These are phyloP conservation scores for Melanostoma mellinum DNA, from an alignment of 2,888 invertebrate species.

Conservation along the genomic window DNA sequence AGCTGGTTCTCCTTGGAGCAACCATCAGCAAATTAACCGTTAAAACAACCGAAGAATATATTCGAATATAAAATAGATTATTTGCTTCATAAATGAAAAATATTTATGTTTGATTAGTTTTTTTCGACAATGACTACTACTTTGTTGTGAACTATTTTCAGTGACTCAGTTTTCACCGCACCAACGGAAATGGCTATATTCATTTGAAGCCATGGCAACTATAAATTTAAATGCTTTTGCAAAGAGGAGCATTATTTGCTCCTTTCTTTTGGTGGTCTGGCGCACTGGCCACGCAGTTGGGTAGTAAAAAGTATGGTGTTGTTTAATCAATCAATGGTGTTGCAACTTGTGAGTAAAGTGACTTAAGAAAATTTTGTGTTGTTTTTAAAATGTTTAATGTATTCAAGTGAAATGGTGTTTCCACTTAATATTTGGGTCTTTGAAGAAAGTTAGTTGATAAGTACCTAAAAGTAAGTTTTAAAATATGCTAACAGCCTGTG, in stretches of 20 bases:
- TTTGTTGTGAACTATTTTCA: slow-evolving; percentile 32
- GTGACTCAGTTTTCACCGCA: slow-evolving; percentile 25
- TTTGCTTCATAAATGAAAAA: slow-evolving; percentile 41
- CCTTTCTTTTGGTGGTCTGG: slow-evolving; percentile 35
- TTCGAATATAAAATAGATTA: slow-evolving; percentile 30
- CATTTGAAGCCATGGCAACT: slow-evolving; percentile 32
- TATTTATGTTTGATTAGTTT: slow-evolving; percentile 28
- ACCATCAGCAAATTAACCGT: slow-evolving; percentile 75
- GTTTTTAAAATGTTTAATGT: too few relatives aligned
- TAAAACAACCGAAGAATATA: slow-evolving; percentile 7
- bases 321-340: slow-evolving; percentile 51
- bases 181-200: slow-evolving; percentile 7
- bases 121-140: slow-evolving; percentile 36
- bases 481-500: too few relatives aligned
- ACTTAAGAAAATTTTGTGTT: too few relatives aligned
- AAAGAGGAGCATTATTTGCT: not conserved
- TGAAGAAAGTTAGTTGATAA: too few relatives aligned
- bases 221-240: slow-evolving; percentile 3
- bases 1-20: slow-evolving; percentile 80
- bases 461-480: too few relatives aligned
- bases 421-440: too few relatives aligned
- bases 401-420: too few relatives aligned
- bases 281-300: slow-evolving; percentile 25
- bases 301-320: slow-evolving; percentile 23
- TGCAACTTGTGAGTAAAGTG: too few relatives aligned